Evolutionary conservation across 2,888 invertebrate species (phyloP).

Genomic region (Ellobium chinense): DNA sequence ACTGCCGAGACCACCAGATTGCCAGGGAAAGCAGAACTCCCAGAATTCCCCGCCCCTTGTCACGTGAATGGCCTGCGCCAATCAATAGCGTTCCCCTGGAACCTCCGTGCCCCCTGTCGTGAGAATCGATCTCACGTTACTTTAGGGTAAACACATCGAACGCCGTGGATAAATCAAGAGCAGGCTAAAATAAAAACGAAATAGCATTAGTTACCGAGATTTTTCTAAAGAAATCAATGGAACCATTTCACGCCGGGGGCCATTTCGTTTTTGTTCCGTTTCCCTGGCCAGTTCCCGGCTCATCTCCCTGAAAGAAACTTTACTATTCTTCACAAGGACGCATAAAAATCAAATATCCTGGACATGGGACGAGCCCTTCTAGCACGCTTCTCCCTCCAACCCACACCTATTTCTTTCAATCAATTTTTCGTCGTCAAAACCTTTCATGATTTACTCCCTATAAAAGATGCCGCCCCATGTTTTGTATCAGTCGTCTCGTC

Average conservation of each 20-base stretch:
- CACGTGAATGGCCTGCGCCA: conserved; percentile 22
- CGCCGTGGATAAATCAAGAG: conserved; percentile 34
- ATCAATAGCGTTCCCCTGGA: conserved; percentile 29
- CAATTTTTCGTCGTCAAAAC: not conserved
- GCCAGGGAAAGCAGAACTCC: conserved; percentile 30
- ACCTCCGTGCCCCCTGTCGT: conserved; percentile 13
- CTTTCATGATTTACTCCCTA: not conserved
- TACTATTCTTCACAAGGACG: not conserved
- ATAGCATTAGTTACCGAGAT: conserved; percentile 39
- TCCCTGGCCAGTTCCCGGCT: not conserved
- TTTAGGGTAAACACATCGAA: conserved; percentile 38
- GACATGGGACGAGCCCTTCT: not conserved
- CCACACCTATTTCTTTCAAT: not conserved
- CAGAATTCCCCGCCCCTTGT: conserved; percentile 15
- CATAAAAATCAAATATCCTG: conserved; percentile 16
- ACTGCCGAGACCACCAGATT: conserved; percentile 38
- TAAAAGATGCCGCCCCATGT: too few relatives aligned
- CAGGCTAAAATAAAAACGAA: conserved; percentile 20
- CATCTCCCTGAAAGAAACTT: not conserved
- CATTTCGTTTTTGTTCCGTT: conserved; percentile 24
- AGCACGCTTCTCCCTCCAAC: not conserved
- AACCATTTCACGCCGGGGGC: conserved; percentile 21
- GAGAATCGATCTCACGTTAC: conserved; percentile 35
- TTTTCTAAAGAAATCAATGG: conserved; percentile 32
- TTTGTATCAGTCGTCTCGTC: too few relatives aligned